These are phyloP conservation scores for Dreissena polymorpha DNA, from an alignment of 1,140 invertebrate species.

Conservation along the genomic window DNA sequence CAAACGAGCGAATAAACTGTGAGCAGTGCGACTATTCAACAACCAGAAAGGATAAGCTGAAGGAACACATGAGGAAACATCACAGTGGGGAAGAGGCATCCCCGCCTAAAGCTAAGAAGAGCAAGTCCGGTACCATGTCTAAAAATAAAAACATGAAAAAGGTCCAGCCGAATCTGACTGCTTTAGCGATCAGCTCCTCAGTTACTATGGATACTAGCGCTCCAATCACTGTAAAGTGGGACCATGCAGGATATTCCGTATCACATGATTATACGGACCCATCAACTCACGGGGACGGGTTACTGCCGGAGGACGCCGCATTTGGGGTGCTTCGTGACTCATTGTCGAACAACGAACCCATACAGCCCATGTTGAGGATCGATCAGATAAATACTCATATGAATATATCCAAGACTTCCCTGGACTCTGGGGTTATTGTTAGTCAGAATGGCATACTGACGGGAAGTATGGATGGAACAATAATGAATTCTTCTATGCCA, in stretches of 20 bases:
- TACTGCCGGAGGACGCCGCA: slow-evolving; percentile 33
- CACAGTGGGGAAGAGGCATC: slow-evolving; percentile 82
- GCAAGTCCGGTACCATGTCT: slow-evolving; percentile 31
- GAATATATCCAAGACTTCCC: slow-evolving; percentile 3
- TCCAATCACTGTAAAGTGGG: slow-evolving; percentile 51
- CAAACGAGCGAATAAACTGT: slow-evolving; percentile 83
- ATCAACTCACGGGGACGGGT: slow-evolving; percentile 11
- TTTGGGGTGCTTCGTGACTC: slow-evolving; percentile 45
- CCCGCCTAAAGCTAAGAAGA: slow-evolving; percentile 32
- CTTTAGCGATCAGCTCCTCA: slow-evolving; percentile 8
- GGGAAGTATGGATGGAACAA: not conserved
- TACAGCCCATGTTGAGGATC: slow-evolving; percentile 41
- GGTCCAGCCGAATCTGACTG: not conserved
- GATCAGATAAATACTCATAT: slow-evolving; percentile 41
- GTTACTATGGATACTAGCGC: slow-evolving; percentile 18
- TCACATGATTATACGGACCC: slow-evolving; percentile 11
- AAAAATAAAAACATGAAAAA: slow-evolving; percentile 47
- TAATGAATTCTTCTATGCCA: slow-evolving; percentile 29
- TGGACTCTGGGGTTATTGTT: not conserved
- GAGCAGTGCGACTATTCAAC: slow-evolving; percentile 85
- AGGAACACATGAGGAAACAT: slow-evolving; percentile 85
- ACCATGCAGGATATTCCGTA: slow-evolving; percentile 63
- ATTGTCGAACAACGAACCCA: slow-evolving; percentile 33
- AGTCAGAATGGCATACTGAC: not conserved
- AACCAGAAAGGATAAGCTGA: slow-evolving; percentile 85